Conservation (phyloP, 2,113 vertebrate genomes). For the Scomber scombrus region DNA sequence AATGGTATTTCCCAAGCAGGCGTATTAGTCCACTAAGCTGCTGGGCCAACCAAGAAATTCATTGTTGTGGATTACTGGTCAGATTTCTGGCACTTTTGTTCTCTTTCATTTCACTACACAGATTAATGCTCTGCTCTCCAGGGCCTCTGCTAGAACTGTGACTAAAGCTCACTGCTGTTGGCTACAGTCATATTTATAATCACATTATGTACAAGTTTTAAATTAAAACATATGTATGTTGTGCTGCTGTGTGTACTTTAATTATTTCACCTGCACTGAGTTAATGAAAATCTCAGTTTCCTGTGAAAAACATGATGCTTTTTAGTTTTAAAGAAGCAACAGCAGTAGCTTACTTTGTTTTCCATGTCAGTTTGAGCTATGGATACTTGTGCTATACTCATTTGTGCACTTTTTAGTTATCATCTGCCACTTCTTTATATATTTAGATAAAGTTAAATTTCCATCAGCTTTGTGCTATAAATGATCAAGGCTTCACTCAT, state of each 20-base stretch:
- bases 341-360: not conserved
- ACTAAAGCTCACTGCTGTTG: constrained; percentile 12
- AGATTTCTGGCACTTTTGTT: constrained; percentile 62
- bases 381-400: too few relatives aligned
- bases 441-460: not conserved
- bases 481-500: not conserved
- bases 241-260: not conserved
- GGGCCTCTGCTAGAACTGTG: constrained; percentile 5
- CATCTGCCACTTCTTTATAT: not conserved
- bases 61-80: constrained; percentile 74
- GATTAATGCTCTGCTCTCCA: constrained; percentile 35
- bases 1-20: constrained; percentile 68
- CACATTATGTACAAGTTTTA: constrained; percentile 17
- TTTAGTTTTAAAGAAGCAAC: not conserved
- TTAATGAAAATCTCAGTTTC: not conserved
- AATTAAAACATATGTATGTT: not conserved
- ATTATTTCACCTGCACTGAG: not conserved
- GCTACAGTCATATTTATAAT: not conserved
- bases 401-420: too few relatives aligned
- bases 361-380: too few relatives aligned
- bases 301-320: not conserved
- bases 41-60: constrained; percentile 62
- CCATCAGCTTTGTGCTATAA: not conserved
- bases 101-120: constrained; percentile 46
- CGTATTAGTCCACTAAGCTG: constrained; percentile 68